Base-by-base conservation (phyloP, 2,113 vertebrate genomes). In the Rhabdomys dilectus region DNA sequence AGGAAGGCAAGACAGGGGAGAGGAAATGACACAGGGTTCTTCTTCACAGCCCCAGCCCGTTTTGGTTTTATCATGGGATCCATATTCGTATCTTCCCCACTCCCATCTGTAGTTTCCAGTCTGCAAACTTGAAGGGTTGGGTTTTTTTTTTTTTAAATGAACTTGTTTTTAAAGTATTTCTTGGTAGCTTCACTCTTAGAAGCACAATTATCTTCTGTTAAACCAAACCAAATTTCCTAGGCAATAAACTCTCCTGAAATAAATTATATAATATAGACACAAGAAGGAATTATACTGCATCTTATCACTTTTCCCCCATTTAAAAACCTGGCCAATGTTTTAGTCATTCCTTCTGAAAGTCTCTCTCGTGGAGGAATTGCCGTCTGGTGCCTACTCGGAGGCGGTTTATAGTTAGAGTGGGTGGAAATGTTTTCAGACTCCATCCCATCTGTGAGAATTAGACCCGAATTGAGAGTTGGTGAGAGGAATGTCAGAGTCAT, bases 341-440 rank as follows among this genome's bases (percentile, higher is more conserved):
- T 53, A 85, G 53, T 29, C 80, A 7, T 84, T 51, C n/a, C 70
- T 64, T 22, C 34, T 45, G n/a, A 31, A 91, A 84, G 17, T 85
- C 89, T 88, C 48, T 84, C 0, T 87, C 29, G 13, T 3, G 31
- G 89, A 13, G 22, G 24, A 91, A 1, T 93, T 85, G 75, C 39
- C 60, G 1, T 62, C 22, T 89, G 48, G 45, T 16, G n/a, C 92
- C 84, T 82, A 10, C 85, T 88, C 39, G 29, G 8, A 56, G n/a
- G 16, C 51, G 58, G 0, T 89, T 88, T 91, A 19, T 31, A 58
- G 64, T 42, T 76, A n/a, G 76, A 93, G 64, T 91, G 31, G 64
- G 75, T 73, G 16, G 92, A 82, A 72, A 29, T 88, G 70, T 85
- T 91, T 93, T 77, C 75, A 96, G 60, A 88, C 34, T 75, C 89